Conservation (phyloP, 2,113 vertebrate species). For the Crotalus horridus region DNA sequence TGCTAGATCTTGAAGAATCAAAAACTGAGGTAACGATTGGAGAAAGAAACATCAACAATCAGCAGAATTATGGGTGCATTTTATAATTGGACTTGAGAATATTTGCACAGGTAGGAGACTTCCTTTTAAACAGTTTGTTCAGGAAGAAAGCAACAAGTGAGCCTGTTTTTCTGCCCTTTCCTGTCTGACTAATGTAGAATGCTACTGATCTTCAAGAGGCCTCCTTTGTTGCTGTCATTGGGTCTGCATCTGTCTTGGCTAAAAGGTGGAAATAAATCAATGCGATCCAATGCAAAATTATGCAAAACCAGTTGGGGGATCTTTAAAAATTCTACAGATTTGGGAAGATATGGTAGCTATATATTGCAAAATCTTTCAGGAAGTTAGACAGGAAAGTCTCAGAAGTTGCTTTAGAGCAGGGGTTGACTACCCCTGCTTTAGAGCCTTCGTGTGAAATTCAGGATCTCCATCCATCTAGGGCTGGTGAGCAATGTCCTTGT, state of each 20-base stretch:
- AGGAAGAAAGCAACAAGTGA: not conserved
- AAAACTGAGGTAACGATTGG: not conserved
- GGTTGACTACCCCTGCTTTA: not conserved
- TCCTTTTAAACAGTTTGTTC: not conserved
- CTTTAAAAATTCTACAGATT: not conserved
- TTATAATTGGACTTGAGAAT: not conserved
- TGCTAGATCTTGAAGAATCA: not conserved
- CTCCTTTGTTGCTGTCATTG: fast-evolving
- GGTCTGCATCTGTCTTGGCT: fast-evolving
- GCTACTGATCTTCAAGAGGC: not conserved
- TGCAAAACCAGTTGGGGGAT: not conserved
- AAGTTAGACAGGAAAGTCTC: not conserved
- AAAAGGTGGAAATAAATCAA: fast-evolving
- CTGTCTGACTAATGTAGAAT: not conserved
- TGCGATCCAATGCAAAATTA: not conserved
- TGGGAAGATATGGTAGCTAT: not conserved
- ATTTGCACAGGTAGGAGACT: not conserved
- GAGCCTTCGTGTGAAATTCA: not conserved
- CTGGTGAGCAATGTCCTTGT: not conserved
- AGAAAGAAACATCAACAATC: not conserved
- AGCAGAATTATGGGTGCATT: not conserved
- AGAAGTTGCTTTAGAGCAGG: not conserved
- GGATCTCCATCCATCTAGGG: not conserved
- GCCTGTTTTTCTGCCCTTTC: not conserved
- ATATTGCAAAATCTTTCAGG: not conserved